Evolutionary conservation across 2,888 invertebrate genomes (phyloP).

Genomic region (Rambutsinella grinnellia): DNA sequence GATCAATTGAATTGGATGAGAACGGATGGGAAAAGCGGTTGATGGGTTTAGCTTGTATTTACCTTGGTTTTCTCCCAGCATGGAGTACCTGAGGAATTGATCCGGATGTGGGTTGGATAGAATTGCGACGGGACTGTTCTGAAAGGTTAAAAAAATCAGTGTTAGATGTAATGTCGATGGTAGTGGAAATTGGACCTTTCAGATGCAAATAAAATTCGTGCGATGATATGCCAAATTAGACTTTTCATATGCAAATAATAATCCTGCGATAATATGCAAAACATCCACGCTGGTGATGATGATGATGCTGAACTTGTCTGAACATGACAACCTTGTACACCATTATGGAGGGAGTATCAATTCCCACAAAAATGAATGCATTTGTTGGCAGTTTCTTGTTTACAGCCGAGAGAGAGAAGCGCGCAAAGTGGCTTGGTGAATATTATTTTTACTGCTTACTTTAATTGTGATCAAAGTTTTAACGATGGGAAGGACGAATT

Average conservation of each 20-base stretch:
- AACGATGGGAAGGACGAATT: background rate
- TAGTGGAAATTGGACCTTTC: no score
- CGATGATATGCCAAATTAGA: no score
- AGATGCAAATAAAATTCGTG: no score
- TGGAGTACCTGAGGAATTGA: slow-evolving; percentile 58
- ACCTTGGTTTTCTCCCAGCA: slow-evolving; percentile 63
- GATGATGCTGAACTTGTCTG: no score
- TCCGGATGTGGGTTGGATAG: slow-evolving; percentile 61
- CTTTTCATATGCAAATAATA: no score
- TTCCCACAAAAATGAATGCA: no score
- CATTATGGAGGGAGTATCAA: no score
- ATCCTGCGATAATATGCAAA: no score
- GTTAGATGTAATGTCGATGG: no score
- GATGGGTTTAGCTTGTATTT: slow-evolving; percentile 13
- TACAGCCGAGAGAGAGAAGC: background rate
- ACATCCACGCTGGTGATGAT: background rate
- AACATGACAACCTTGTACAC: no score
- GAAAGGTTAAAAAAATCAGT: no score
- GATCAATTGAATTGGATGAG: background rate
- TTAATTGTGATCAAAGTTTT: no score
- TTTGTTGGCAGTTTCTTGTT: background rate
- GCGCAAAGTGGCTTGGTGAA: background rate
- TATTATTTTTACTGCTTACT: background rate
- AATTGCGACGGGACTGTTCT: slow-evolving; percentile 63
- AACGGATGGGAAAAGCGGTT: background rate